Conservation (phyloP, 2,888 invertebrate species). For the Buathra laborator region DNA sequence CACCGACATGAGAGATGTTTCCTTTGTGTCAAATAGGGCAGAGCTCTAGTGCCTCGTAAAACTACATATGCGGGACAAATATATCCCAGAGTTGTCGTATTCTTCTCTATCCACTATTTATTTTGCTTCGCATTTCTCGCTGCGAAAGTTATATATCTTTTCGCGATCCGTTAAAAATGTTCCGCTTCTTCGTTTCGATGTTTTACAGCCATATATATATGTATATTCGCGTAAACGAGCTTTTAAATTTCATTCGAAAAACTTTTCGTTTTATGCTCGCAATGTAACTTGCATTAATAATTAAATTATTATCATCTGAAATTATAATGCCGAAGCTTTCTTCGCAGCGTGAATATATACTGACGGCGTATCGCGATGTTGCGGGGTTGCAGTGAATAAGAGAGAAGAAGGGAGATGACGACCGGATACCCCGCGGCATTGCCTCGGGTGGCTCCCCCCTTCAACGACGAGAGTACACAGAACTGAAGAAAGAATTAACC, state of each 20-base stretch:
- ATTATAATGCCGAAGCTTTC: constrained; percentile 59
- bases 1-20: constrained; percentile 36
- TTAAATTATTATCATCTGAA: constrained; percentile 61
- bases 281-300: constrained; percentile 32
- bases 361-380: background rate
- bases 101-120: background rate
- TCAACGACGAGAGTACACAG: constrained; percentile 21
- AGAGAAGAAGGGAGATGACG: constrained; percentile 9
- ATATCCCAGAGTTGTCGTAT: constrained; percentile 9
- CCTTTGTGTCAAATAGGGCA: constrained; percentile 24
- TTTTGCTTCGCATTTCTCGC: background rate
- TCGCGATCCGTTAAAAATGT: too few species aligned
- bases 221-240: background rate
- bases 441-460: constrained; percentile 32
- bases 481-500: constrained; percentile 44
- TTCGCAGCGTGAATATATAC: constrained; percentile 23
- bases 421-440: background rate
- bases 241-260: constrained; percentile 42
- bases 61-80: constrained; percentile 5
- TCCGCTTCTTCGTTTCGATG: too few species aligned
- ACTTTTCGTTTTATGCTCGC: constrained; percentile 17
- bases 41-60: background rate
- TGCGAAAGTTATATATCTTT: too few species aligned
- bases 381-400: background rate
- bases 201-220: background rate